Evolutionary conservation across 2,797 vertebrate species (phyloP), one percentile per base, ranked within the genome.

Genomic region (Coccyzus lansbergi): DNA sequence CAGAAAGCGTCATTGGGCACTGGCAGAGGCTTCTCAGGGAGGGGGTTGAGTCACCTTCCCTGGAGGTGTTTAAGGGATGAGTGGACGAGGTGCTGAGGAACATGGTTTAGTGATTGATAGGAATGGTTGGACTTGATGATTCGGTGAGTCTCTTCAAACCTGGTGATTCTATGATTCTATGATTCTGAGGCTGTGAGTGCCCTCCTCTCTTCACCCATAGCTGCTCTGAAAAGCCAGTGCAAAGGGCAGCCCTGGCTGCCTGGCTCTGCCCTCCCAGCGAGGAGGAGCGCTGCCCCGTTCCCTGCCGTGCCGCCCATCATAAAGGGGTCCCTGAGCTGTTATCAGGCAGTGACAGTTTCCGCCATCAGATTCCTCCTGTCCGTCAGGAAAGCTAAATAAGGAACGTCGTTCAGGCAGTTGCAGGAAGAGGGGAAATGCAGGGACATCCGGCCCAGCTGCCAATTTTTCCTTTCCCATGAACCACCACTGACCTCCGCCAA

Each of bases 391-490:
- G 97, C 98, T 98, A 98, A 98, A 98, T 98, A 97, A 97, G 98
- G 98, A 97, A 97, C 95, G 34, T 97, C 93, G 97, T 96, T 98
- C 96, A 97, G 96, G 97, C 95, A 92, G 97, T 96, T 90, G 86
- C 97, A 98, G 98, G 98, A 98, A 98, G 97, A 98, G 98, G 96
- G 98, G 97, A 98, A 98, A 98, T 55, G 97, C 97, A 97, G 97
- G 97, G 97, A 98, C 97, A 98, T 98, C 98, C 98, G 98, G 96
- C 97, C 96, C 97, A 98, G 97, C 97, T 97, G 98, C 98, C 93
- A 97, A 97, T 97, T 97, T 98, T 98, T 98, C 96, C 97, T 98
- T 98, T 98, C 98, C 98, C 98, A 98, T 98, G 98, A 98, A 98
- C 98, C 98, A 97, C 97, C 96, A 85, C 97, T 98, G 98, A 98